phyloP scores from a whole-genome alignment of 1,140 invertebrate genomes.

The Tetragnatha versicolor region DNA sequence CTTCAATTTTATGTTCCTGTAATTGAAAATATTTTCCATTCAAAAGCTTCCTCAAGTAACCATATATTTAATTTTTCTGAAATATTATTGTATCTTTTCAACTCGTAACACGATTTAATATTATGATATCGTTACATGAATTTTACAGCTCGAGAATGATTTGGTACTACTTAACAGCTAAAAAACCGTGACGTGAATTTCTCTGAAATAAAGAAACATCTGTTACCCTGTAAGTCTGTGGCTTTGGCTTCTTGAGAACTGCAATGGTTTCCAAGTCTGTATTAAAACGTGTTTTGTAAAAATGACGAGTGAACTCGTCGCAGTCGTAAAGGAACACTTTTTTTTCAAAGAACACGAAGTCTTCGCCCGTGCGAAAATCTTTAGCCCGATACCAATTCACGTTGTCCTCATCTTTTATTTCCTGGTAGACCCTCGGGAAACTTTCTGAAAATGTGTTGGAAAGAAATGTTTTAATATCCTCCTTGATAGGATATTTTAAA shows the following conservation, averaged over 20 bases:
- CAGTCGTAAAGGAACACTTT: constrained; percentile 80
- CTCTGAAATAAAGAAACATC: no score
- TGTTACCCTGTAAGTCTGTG: background rate
- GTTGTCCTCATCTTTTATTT: constrained; percentile 31
- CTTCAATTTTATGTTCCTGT: no score
- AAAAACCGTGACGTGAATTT: no score
- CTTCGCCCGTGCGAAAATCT: constrained; percentile 80
- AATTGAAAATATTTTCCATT: no score
- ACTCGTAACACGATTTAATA: no score
- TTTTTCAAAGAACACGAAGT: constrained; percentile 80
- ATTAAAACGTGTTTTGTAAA: constrained; percentile 74
- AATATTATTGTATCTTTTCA: no score
- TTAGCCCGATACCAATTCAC: constrained; percentile 59
- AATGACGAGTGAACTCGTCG: constrained; percentile 80
- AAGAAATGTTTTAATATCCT: no score
- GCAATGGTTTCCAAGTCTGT: constrained; percentile 59
- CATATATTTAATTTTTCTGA: no score
- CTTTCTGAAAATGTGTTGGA: background rate
- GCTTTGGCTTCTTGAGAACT: constrained; percentile 31
- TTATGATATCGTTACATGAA: no score
- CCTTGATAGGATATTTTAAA: background rate
- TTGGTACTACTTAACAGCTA: no score
- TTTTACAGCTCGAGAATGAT: no score
- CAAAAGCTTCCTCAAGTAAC: no score
- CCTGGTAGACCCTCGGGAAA: constrained; percentile 41